phyloP scores from a whole-genome alignment of 2,888 invertebrate species.

The Cantharis nigra region DNA sequence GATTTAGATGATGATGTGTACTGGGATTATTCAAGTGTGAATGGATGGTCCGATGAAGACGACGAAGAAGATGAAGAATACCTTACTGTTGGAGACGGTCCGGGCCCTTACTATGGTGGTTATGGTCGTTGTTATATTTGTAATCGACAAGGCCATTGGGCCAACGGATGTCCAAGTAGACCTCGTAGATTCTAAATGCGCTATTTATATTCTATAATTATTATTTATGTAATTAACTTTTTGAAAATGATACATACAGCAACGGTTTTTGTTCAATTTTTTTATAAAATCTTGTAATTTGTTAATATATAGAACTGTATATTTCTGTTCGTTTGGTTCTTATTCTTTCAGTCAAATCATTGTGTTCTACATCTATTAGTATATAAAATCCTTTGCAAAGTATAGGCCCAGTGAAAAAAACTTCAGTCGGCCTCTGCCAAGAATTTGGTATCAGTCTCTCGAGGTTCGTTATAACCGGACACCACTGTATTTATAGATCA shows the following conservation, averaged over 20 bases:
- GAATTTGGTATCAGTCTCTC: too few species aligned
- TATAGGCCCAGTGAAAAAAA: too few species aligned
- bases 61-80: conserved; percentile 1
- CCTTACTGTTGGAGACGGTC: conserved; percentile 40
- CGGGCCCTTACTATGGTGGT: conserved; percentile 62
- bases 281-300: neutral
- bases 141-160: conserved; percentile 61
- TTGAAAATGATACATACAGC: neutral
- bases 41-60: neutral
- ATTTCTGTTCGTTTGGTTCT: neutral
- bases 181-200: neutral
- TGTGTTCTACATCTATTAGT: neutral
- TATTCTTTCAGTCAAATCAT: neutral
- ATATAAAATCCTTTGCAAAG: too few species aligned
- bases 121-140: conserved; percentile 65
- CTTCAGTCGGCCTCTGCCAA: too few species aligned
- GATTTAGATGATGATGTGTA: conserved; percentile 4
- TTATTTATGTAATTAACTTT: neutral
- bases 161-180: conserved; percentile 46
- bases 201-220: neutral
- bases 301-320: neutral
- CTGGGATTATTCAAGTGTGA: neutral
- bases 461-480: too few species aligned
- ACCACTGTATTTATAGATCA: too few species aligned
- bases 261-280: neutral